Conservation (phyloP, 2,888 invertebrate genomes). For the Amblyteles armatorius region DNA sequence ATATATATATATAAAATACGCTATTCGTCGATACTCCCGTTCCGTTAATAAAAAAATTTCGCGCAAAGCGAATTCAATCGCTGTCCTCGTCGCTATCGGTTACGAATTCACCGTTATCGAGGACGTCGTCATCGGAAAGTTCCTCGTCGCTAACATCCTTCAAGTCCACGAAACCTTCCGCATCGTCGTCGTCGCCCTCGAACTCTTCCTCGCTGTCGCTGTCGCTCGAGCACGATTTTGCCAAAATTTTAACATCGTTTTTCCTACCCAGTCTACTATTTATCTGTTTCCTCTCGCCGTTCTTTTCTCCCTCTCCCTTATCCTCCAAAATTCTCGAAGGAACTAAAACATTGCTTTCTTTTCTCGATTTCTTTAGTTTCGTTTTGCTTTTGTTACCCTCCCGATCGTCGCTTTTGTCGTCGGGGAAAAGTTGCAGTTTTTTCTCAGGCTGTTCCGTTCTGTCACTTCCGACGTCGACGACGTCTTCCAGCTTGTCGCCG, state of each 20-base stretch:
- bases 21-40: neutral
- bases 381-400: constrained; percentile 29
- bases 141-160: constrained; percentile 70
- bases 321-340: neutral
- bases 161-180: constrained; percentile 66
- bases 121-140: constrained; percentile 71
- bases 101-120: constrained; percentile 70
- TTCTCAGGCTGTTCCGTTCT: constrained; percentile 47
- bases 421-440: constrained; percentile 70
- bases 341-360: neutral
- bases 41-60: constrained; percentile 3
- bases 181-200: constrained; percentile 67
- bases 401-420: constrained; percentile 63
- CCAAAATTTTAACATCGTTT: constrained; percentile 42
- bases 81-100: constrained; percentile 68
- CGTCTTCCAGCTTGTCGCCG: constrained; percentile 54
- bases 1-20: neutral
- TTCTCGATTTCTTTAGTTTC: constrained; percentile 9
- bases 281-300: neutral
- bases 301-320: neutral
- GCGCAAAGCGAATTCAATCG: constrained; percentile 55
- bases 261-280: constrained; percentile 5
- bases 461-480: neutral
- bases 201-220: constrained; percentile 70
- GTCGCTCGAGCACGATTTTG: constrained; percentile 66